Conservation (phyloP, 1,140 invertebrate genomes). For the Drosophila sturtevanti region DNA sequence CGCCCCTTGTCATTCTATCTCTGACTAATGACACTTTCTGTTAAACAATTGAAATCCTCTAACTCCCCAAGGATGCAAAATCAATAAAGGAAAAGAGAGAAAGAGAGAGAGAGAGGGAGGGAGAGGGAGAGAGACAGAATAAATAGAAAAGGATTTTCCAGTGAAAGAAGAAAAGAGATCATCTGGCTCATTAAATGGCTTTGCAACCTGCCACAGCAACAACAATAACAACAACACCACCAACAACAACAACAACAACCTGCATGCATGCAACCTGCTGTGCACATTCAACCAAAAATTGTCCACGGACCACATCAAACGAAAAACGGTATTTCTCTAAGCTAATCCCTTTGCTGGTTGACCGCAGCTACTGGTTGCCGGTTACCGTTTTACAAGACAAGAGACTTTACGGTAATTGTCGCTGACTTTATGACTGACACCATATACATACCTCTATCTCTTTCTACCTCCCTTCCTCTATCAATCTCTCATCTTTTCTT, state of each 20-base stretch:
- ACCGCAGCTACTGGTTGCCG: conserved; percentile 57
- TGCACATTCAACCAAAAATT: conserved; percentile 43
- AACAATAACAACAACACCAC: too few relatives aligned
- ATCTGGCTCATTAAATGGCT: conserved; percentile 79
- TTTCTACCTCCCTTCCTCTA: not conserved
- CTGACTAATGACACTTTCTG: conserved; percentile 54
- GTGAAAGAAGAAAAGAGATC: conserved; percentile 55
- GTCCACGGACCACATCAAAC: conserved; percentile 55
- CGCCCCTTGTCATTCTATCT: not conserved
- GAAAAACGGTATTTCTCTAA: conserved; percentile 17
- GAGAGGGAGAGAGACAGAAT: not conserved
- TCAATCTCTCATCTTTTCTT: not conserved
- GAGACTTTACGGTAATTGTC: conserved; percentile 69
- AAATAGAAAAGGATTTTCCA: conserved; percentile 47
- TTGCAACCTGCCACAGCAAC: conserved; percentile 33
- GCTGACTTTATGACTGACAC: conserved; percentile 75
- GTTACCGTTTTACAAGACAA: conserved; percentile 12
- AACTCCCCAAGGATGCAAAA: conserved; percentile 4
- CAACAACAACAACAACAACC: too few relatives aligned
- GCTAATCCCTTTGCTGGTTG: conserved; percentile 46
- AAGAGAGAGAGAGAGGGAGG: too few relatives aligned
- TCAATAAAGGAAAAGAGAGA: not conserved
- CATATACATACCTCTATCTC: too few relatives aligned
- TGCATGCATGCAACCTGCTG: conserved; percentile 60
- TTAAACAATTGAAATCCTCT: conserved; percentile 31